Evolutionary conservation across 2,113 vertebrate genomes (phyloP).

Genomic region (Myotis lucifugus): DNA sequence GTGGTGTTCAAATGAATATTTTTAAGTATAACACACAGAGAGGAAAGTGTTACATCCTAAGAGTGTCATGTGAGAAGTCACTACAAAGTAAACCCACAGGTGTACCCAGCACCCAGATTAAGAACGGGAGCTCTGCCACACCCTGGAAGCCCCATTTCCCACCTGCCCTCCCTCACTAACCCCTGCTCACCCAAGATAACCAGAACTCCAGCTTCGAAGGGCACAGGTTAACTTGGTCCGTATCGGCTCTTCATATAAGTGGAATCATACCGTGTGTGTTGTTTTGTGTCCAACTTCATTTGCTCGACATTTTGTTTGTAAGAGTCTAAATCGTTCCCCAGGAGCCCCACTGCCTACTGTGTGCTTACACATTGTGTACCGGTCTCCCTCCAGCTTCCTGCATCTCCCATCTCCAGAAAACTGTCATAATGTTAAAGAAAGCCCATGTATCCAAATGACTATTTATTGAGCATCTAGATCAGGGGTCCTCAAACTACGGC

Average conservation of each 20-base stretch:
- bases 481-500: too few relatives aligned
- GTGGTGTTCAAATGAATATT: not conserved
- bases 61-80: not conserved
- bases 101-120: not conserved
- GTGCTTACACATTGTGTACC: not conserved
- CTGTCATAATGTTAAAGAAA: not conserved
- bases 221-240: not conserved
- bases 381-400: not conserved
- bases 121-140: not conserved
- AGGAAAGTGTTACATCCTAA: not conserved
- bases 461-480: not conserved
- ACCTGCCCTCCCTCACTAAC: not conserved
- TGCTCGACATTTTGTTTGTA: not conserved
- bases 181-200: not conserved
- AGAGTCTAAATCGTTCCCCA: not conserved
- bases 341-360: not conserved
- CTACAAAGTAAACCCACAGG: not conserved
- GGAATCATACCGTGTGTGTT: not conserved
- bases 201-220: too few relatives aligned
- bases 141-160: not conserved
- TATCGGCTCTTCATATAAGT: not conserved
- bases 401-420: not conserved
- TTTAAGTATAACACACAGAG: not conserved
- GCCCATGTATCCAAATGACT: not conserved
- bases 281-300: not conserved